phyloP scores from a whole-genome alignment of 2,113 vertebrate species.

The Pteronura brasiliensis region DNA sequence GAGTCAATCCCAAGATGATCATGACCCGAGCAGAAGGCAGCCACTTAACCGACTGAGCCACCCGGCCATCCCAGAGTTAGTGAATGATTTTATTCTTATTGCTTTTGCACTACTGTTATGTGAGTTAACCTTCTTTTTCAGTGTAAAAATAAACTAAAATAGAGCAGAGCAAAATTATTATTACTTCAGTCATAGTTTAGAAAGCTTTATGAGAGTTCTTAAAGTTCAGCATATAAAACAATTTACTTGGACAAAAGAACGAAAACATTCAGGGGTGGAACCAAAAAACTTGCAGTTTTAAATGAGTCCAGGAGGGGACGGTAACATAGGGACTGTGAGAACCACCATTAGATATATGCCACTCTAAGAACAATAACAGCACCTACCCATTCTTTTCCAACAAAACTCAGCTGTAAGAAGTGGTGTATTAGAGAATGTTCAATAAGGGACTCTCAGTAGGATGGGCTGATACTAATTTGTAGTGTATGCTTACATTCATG shows the following conservation, averaged over 20 bases:
- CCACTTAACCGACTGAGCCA: too few relatives aligned
- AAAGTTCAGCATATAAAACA: not conserved
- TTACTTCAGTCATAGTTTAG: not conserved
- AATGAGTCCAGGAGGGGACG: not conserved
- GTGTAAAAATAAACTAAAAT: not conserved
- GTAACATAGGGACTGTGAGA: not conserved
- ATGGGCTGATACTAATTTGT: not conserved
- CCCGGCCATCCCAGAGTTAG: too few relatives aligned
- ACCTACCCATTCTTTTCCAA: not conserved
- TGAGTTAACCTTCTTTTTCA: not conserved
- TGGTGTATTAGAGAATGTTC: not conserved
- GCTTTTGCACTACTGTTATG: not conserved
- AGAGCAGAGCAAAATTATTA: not conserved
- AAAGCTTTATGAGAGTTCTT: not conserved
- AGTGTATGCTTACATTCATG: not conserved
- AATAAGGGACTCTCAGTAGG: not conserved
- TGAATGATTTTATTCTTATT: not conserved
- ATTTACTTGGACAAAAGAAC: not conserved
- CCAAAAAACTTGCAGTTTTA: not conserved
- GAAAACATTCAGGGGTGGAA: not conserved
- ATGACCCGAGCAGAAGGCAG: too few relatives aligned
- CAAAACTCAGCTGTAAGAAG: not conserved
- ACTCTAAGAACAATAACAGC: not conserved
- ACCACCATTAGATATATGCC: not conserved
- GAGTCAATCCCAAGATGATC: too few relatives aligned